Conservation (phyloP, 2,888 invertebrate species). For the Schizotus pectinicornis region DNA sequence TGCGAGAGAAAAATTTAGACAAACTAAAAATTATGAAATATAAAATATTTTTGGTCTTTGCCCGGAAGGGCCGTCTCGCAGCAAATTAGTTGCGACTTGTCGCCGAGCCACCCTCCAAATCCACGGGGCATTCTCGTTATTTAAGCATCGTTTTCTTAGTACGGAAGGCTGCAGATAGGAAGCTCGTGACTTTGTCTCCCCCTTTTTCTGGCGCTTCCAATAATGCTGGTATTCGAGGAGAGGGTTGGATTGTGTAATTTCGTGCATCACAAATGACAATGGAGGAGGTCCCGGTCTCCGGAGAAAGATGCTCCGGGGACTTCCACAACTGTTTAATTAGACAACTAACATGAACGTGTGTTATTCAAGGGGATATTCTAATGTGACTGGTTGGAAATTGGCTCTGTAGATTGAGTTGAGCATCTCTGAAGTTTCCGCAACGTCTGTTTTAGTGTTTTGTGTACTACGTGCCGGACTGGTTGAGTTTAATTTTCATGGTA, state of each 20-base stretch:
- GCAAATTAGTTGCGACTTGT: no score
- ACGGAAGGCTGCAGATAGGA: no score
- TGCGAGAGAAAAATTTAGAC: no score
- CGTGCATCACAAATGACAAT: conserved; percentile 33
- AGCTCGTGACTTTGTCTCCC: no score
- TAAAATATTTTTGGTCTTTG: no score
- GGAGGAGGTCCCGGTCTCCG: conserved; percentile 25
- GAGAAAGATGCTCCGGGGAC: conserved; percentile 32
- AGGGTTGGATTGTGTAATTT: conserved; percentile 22
- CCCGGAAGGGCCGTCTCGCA: no score
- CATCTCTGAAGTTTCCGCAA: conserved; percentile 15
- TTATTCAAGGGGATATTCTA: conserved; percentile 38
- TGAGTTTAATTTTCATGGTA: conserved; percentile 5
- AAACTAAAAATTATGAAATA: no score
- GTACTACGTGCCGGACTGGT: conserved; percentile 18
- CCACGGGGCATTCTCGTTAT: no score
- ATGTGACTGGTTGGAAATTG: conserved; percentile 19
- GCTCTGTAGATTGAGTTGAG: conserved; percentile 19
- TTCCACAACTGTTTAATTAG: conserved; percentile 43
- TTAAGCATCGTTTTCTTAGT: no score
- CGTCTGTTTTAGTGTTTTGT: conserved; percentile 23
- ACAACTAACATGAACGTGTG: conserved; percentile 42
- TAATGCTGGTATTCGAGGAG: no score
- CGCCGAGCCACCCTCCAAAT: no score
- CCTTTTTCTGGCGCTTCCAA: no score